Conservation (phyloP, 2,113 vertebrate species). For the Mustela nigripes region DNA sequence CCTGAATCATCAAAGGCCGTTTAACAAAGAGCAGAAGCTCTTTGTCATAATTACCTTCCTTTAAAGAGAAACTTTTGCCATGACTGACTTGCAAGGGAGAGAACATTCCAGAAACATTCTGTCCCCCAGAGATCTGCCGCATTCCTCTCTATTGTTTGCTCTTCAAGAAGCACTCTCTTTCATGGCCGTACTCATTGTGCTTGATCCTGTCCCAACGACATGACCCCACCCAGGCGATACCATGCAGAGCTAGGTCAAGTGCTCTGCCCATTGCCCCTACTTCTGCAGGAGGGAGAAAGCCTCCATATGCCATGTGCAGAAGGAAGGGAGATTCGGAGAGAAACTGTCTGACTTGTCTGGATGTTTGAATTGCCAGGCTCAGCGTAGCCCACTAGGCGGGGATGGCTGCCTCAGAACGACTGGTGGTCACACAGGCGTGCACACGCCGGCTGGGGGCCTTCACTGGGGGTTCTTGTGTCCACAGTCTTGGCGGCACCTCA, state of each 20-base stretch:
- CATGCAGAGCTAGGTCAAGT: accelerated
- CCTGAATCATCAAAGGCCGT: constrained; percentile 13
- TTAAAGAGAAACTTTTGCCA: not conserved
- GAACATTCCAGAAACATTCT: constrained; percentile 47
- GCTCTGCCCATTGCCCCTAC: not conserved
- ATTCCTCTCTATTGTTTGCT: constrained; percentile 30
- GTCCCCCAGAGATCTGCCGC: not conserved
- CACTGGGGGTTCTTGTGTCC: accelerated
- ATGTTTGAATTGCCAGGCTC: not conserved
- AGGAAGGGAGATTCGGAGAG: not conserved
- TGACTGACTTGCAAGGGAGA: constrained; percentile 29
- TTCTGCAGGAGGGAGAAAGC: not conserved
- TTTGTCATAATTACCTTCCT: constrained; percentile 19
- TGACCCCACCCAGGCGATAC: not conserved
- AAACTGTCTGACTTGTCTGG: not conserved
- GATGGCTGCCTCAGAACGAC: accelerated
- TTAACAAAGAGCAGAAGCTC: not conserved
- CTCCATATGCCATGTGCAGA: not conserved
- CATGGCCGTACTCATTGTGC: not conserved
- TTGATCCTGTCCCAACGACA: not conserved
- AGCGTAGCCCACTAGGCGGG: accelerated
- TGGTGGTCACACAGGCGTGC: accelerated
- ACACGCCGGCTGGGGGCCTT: no score
- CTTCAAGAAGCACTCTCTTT: not conserved
- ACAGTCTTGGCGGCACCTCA: accelerated